Evolutionary conservation across 1,140 invertebrate genomes (phyloP).

Genomic region (Cryptotermes secundus): DNA sequence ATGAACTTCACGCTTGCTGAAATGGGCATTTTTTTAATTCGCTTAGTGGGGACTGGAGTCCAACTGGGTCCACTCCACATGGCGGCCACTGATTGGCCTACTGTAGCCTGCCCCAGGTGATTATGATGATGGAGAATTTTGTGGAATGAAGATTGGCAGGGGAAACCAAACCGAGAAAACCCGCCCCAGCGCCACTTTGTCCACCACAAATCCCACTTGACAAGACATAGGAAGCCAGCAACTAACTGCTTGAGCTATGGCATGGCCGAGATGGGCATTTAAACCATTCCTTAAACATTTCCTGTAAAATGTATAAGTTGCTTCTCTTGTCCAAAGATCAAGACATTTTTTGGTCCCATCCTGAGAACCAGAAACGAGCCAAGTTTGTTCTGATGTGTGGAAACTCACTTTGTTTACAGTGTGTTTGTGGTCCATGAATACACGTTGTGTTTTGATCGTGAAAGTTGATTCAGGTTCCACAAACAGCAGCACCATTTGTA

Average conservation of each 20-base stretch:
- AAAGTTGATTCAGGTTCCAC: constrained; percentile 86
- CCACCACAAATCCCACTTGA: too few relatives aligned
- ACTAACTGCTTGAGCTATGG: too few relatives aligned
- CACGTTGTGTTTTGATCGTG: constrained; percentile 87
- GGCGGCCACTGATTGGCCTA: too few relatives aligned
- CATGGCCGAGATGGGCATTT: not conserved
- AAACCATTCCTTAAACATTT: not conserved
- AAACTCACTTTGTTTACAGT: constrained; percentile 96
- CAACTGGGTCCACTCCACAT: too few relatives aligned
- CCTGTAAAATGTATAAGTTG: constrained; percentile 82
- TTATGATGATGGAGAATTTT: too few relatives aligned
- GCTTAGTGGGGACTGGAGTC: too few relatives aligned
- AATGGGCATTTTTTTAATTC: too few relatives aligned
- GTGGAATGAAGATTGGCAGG: too few relatives aligned
- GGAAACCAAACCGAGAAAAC: too few relatives aligned
- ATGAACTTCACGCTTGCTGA: not conserved
- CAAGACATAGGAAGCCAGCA: too few relatives aligned
- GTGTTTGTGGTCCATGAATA: constrained; percentile 90
- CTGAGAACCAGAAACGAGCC: constrained; percentile 91
- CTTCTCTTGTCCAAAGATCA: constrained; percentile 83
- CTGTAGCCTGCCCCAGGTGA: too few relatives aligned
- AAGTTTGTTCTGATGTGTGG: constrained; percentile 79
- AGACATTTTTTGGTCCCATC: constrained; percentile 97
- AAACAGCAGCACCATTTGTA: constrained; percentile 96
- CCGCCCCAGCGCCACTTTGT: too few relatives aligned